Evolutionary conservation across 1,140 invertebrate species (phyloP).

Genomic region (Scylla paramamosain): DNA sequence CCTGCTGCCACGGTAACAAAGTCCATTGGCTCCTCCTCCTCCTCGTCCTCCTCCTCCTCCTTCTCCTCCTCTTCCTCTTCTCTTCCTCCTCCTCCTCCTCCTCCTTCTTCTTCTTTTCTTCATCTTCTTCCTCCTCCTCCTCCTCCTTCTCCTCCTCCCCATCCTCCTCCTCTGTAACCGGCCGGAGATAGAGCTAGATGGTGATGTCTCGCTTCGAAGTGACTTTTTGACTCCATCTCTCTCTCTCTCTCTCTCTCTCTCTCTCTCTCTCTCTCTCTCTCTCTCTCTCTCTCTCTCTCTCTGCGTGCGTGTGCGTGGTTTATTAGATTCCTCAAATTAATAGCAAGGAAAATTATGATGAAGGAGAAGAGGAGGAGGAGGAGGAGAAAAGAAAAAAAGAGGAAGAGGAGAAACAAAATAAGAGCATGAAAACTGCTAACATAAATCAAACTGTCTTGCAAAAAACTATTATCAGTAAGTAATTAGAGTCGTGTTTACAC

Average conservation of each 20-base stretch:
- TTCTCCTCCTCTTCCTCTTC: background rate
- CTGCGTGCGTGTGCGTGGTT: no score
- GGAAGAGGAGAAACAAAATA: background rate
- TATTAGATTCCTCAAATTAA: no score
- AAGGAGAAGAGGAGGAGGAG: background rate
- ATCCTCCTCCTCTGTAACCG: background rate
- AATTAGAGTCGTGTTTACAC: no score
- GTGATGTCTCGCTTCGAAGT: background rate
- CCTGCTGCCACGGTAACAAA: background rate
- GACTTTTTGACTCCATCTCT: background rate
- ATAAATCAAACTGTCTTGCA: no score
- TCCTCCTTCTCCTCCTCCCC: background rate
- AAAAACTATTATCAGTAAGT: no score
- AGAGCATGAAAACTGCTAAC: no score
- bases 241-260: slow-evolving; percentile 10
- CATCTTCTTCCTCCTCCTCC: background rate
- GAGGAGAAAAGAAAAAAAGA: background rate
- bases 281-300: background rate
- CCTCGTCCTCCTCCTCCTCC: no score
- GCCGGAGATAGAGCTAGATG: background rate
- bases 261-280: slow-evolving; percentile 20
- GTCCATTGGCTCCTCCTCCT: background rate
- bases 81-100: background rate
- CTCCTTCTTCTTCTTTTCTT: background rate
- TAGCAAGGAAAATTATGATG: background rate